phyloP scores from a whole-genome alignment of 1,140 invertebrate species.

The Lordiphosa clarofinis region DNA sequence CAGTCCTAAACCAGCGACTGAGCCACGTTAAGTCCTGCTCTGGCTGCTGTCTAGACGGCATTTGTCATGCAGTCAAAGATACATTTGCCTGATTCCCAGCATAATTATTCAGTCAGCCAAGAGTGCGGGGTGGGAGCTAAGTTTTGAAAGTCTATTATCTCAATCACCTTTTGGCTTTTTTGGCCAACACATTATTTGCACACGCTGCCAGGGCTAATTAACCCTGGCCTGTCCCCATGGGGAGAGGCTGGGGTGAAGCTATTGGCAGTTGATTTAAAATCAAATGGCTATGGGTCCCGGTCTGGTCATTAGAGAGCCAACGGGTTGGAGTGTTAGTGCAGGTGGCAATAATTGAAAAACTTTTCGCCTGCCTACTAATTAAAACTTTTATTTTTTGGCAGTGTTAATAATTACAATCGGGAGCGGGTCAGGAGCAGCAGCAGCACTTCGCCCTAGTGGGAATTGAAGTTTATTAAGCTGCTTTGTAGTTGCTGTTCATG shows the following conservation, averaged over 20 bases:
- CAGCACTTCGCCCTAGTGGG: conserved; percentile 30
- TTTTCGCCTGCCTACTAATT: conserved; percentile 64
- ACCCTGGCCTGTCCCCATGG: conserved; percentile 13
- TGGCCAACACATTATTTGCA: conserved; percentile 48
- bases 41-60: conserved; percentile 61
- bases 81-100: conserved; percentile 46
- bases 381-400: conserved; percentile 55
- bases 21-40: conserved; percentile 39
- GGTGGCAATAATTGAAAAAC: conserved; percentile 77
- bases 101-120: conserved; percentile 37
- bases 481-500: conserved; percentile 32
- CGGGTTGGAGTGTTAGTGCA: conserved; percentile 37
- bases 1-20: conserved; percentile 35
- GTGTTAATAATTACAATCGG: conserved; percentile 42
- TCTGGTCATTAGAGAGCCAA: conserved; percentile 1
- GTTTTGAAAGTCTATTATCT: conserved; percentile 47
- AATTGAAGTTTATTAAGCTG: conserved; percentile 53
- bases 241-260: conserved; percentile 1
- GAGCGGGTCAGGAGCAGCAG: conserved; percentile 18
- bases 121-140: neutral
- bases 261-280: conserved; percentile 74
- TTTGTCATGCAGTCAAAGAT: conserved; percentile 60
- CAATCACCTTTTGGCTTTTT: conserved; percentile 33
- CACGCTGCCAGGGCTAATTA: conserved; percentile 44
- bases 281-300: conserved; percentile 22